Evolutionary conservation across 1,140 invertebrate genomes (phyloP), one percentile per base, ranked within the genome.

Genomic region (Druon quercuslanigerum): DNA sequence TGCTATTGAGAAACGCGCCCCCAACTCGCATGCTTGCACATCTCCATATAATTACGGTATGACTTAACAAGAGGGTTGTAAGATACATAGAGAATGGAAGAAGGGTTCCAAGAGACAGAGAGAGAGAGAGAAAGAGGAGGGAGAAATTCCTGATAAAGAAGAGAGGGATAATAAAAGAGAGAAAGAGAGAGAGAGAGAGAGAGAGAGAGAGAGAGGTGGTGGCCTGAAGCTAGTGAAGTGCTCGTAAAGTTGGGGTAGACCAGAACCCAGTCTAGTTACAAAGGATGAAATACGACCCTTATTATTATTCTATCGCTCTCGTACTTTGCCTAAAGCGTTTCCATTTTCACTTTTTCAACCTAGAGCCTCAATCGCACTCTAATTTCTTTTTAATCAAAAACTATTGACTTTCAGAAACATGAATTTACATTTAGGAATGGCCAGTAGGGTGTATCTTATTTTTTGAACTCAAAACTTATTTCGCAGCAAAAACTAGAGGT

Each of bases 21-120:
- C 20, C 20, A 25, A 57, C 73, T 74, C 33, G 73, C 52, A 57
- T 74, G 50, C 51, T 50, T 66, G 14, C 57, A 66, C 56, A 77
- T 77, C 56, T 52, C 72, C 72, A 52, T 73, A 73, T 66, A 73
- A 77, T 77, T 77, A 77, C 71, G 25, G 66, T 56, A 71, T 56
- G 20, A 8, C 25, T 72, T 76, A 72, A 20, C 25, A 66, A 40
- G 25, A 20, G 60, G 25, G 60, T 66, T 33, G 33, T 46, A 66
- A 66, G 60, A 66, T 66, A 40, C 60, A 66, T 66, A 66, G 33
- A 66, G 60, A 20, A 66, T 66, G 60, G 13, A 40, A 66, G 17
- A 20, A 60, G 25, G 57, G 40, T n/a, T 14, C 40, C 40, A 7
- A 9, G 60, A 66, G 40, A 66, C 7, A 46, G 25, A 33, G 25